Evolutionary conservation across 2,797 vertebrate species (phyloP), one percentile per base, ranked within the genome.

Genomic region (Gambusia yucatana): DNA sequence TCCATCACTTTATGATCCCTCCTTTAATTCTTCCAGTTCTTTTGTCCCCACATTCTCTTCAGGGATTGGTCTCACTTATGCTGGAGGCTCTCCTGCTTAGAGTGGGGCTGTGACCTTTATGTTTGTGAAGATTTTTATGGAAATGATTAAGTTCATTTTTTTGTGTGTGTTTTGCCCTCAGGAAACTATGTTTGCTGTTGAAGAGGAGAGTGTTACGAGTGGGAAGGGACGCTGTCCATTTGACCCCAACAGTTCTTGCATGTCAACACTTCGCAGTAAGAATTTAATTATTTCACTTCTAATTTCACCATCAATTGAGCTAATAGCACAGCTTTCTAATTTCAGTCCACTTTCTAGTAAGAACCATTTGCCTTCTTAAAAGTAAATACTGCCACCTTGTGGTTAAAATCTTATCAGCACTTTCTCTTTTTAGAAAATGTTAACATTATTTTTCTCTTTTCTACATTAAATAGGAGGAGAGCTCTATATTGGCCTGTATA

Each of bases 221-320:
- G 98, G 98, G 89, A 95, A 96, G 93, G 98, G 98, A 86, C 96
- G 97, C 82, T 98, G 97, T 89, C 98, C 98, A 0, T 99, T 97
- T 76, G 97, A 98, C 90, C 96, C 97, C 78, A 96, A 90, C 88
- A 98, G 97, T 88, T 95, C 98, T 81, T 97, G 90, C 87, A 91
- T 92, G 0, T 93, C 94, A 7, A 84, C 83, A 0, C 80, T 94
- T 16, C 89, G 87, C 74, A 81, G 94, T 94, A 93, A 92, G 91
- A 82, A 63, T 13, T 7, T 71, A 28, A 75, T 25, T 77, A 1
- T 76, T 1, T 11, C 17, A 59, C 59, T 65, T 47, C 63, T 33
- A 71, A 75, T 36, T 20, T 79, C 61, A 79, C 28, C 33, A 82
- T 67, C 14, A 61, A 36, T n/a, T 77, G 22, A 65, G 13, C 14